Evolutionary conservation across 2,888 invertebrate species (phyloP).

Genomic region (Melitaea athalia): DNA sequence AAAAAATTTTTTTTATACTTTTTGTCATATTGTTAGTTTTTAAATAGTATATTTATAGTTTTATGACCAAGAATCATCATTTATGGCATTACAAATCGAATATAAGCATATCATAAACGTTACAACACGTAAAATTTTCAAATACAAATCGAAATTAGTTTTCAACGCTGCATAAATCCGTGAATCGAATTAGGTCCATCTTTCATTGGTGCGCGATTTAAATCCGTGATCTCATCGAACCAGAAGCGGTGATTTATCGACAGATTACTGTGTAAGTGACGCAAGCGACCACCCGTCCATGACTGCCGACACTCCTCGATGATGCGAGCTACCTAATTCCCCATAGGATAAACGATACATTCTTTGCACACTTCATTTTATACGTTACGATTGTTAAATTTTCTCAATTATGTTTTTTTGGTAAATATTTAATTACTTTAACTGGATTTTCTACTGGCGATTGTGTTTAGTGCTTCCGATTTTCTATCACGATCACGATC

Average conservation of each 20-base stretch:
- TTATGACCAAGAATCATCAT: too few relatives aligned
- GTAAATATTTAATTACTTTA: neutral
- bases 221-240: slow-evolving; percentile 77
- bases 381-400: slow-evolving; percentile 23
- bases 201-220: slow-evolving; percentile 61
- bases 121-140: slow-evolving; percentile 11
- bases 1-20: too few relatives aligned
- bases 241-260: slow-evolving; percentile 71
- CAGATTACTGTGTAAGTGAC: slow-evolving; percentile 71
- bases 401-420: neutral
- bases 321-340: slow-evolving; percentile 44
- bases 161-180: slow-evolving; percentile 24
- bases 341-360: slow-evolving; percentile 24
- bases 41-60: neutral
- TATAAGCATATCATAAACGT: neutral
- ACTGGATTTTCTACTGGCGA: too few relatives aligned
- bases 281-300: slow-evolving; percentile 73
- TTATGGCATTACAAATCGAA: neutral
- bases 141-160: slow-evolving; percentile 22
- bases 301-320: slow-evolving; percentile 74
- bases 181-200: slow-evolving; percentile 60
- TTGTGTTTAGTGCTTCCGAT: too few relatives aligned
- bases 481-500: too few relatives aligned
- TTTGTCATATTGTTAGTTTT: neutral
- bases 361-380: slow-evolving; percentile 27